Percentiles rank a stretch among this genome's conserved stretches.
phyloP scores from a whole-genome alignment of 2,888 invertebrate species.

The Lamproptera curius region DNA sequence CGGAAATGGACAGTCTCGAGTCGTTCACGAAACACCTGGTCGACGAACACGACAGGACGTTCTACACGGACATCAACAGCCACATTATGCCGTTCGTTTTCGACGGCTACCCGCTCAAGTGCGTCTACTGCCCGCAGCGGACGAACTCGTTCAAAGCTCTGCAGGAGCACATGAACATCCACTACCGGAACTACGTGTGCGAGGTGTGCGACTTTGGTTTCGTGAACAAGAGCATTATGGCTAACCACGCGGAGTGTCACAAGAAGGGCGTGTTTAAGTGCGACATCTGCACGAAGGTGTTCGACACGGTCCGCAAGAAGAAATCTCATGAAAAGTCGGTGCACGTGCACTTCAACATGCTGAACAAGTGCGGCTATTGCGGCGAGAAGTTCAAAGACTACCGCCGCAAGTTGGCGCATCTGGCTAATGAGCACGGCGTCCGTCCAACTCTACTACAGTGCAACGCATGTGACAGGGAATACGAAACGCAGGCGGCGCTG shows the following conservation, averaged over 20 bases:
- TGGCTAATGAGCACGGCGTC: slow-evolving; percentile 33
- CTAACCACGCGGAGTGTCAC: slow-evolving; percentile 32
- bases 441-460: slow-evolving; percentile 29
- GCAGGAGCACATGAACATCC: slow-evolving; percentile 43
- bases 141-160: slow-evolving; percentile 31
- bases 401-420: slow-evolving; percentile 33
- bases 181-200: slow-evolving; percentile 42
- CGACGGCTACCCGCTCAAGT: slow-evolving; percentile 29
- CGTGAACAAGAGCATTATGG: slow-evolving; percentile 31
- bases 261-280: slow-evolving; percentile 40
- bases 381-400: slow-evolving; percentile 38
- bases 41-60: slow-evolving; percentile 27
- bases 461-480: slow-evolving; percentile 38
- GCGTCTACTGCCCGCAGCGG: slow-evolving; percentile 29
- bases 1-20: slow-evolving; percentile 23
- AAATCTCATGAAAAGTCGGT: slow-evolving; percentile 54
- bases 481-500: slow-evolving; percentile 30
- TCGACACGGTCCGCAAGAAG: slow-evolving; percentile 49
- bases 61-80: slow-evolving; percentile 33
- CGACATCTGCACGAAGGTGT: slow-evolving; percentile 52
- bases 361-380: slow-evolving; percentile 41
- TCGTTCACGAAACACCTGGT: slow-evolving; percentile 26
- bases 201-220: slow-evolving; percentile 38
- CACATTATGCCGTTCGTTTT: slow-evolving; percentile 47
- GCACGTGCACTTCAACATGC: slow-evolving; percentile 43